Evolutionary conservation across 2,888 invertebrate genomes (phyloP).

Genomic region (Aphodius sticticus): DNA sequence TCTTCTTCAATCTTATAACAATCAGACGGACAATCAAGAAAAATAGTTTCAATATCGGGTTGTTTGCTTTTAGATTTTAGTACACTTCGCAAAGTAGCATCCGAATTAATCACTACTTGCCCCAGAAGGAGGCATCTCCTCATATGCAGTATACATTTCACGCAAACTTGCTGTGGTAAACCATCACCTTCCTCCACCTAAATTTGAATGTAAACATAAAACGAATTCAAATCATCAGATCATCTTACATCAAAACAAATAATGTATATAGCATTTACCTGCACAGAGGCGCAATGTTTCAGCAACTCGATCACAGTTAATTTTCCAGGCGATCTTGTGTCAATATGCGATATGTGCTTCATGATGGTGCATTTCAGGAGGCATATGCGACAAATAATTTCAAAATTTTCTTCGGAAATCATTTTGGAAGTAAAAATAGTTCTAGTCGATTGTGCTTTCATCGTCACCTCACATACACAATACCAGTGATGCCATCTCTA

Average conservation of each 20-base stretch:
- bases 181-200: background rate
- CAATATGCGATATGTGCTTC: background rate
- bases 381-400: background rate
- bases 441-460: no score
- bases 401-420: background rate
- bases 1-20: no score
- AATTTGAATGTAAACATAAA: background rate
- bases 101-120: background rate
- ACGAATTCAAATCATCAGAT: background rate
- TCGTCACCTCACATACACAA: no score
- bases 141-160: background rate
- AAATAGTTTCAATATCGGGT: background rate
- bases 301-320: background rate
- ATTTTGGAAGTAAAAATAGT: no score
- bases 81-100: background rate
- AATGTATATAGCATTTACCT: background rate
- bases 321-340: background rate
- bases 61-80: background rate
- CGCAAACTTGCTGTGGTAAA: background rate
- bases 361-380: background rate
- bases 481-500: no score
- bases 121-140: background rate
- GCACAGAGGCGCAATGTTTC: background rate
- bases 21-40: background rate
- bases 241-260: background rate